A percentile compares a stretch with the other conserved stretches of the same genome.
Conservation (phyloP, 2,113 vertebrate species). For the Seriola quinqueradiata region DNA sequence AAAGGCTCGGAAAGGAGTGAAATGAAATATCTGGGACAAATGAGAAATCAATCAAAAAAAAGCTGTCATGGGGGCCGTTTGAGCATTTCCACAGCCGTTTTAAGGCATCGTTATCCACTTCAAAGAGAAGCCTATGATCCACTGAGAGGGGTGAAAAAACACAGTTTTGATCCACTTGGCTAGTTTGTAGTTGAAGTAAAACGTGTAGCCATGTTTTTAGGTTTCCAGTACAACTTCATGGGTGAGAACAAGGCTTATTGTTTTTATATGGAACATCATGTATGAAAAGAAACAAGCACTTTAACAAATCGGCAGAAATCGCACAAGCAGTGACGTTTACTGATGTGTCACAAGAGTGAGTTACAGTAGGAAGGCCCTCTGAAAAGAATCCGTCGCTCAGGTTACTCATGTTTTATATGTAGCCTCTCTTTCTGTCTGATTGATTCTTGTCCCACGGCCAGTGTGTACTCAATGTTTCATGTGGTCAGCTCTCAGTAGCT, state of each 20-base stretch:
- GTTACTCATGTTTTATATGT: neutral
- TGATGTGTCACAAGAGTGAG: slow-evolving; percentile 22
- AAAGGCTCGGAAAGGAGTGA: slow-evolving; percentile 61
- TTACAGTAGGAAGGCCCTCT: slow-evolving; percentile 2
- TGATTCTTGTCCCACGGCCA: neutral
- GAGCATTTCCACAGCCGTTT: slow-evolving; percentile 53
- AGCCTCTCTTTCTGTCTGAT: neutral
- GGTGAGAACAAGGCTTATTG: slow-evolving; percentile 3
- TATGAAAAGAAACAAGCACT: slow-evolving; percentile 32
- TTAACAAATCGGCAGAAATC: slow-evolving; percentile 23
- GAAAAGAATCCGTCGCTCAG: neutral
- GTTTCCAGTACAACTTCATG: slow-evolving; percentile 17
- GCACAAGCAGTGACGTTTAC: slow-evolving; percentile 8
- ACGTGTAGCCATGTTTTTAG: slow-evolving; percentile 14
- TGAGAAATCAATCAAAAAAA: slow-evolving; percentile 74
- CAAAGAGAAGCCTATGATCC: slow-evolving; percentile 66
- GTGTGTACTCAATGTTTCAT: slow-evolving; percentile 14
- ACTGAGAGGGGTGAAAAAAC: slow-evolving; percentile 45
- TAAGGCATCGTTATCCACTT: slow-evolving; percentile 65
- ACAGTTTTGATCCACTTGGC: slow-evolving; percentile 67
- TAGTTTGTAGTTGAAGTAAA: slow-evolving; percentile 57
- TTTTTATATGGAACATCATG: slow-evolving; percentile 12
- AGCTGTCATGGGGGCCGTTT: slow-evolving; percentile 58
- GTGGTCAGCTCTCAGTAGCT: slow-evolving; percentile 45
- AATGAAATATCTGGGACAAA: slow-evolving; percentile 81